Evolutionary conservation across 1,140 invertebrate species (phyloP).

Genomic region (Ostrea denselamellosa): DNA sequence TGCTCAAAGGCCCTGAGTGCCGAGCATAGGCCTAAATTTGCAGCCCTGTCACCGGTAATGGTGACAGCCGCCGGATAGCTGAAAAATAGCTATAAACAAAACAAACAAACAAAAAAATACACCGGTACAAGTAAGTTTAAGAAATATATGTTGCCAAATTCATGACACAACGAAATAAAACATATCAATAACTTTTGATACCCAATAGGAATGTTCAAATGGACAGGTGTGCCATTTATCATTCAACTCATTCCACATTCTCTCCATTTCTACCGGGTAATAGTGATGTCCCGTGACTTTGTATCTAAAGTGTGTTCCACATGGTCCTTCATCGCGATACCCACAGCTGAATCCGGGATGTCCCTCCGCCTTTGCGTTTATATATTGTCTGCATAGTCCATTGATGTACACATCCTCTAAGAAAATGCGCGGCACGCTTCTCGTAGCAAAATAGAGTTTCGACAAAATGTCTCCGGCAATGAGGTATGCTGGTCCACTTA

Average conservation of each 20-base stretch:
- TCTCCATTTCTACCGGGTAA: neutral
- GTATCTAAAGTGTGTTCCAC: neutral
- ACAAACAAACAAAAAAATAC: too few species aligned
- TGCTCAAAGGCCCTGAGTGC: too few species aligned
- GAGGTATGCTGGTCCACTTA: neutral
- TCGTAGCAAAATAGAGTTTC: slow-evolving; percentile 6
- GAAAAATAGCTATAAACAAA: too few species aligned
- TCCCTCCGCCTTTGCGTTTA: neutral
- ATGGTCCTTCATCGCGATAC: neutral
- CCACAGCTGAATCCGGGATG: neutral
- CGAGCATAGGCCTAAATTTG: too few species aligned
- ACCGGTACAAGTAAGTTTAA: too few species aligned
- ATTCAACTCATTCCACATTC: slow-evolving; percentile 22
- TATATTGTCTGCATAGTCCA: slow-evolving; percentile 3
- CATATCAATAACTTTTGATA: neutral
- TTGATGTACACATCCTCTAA: slow-evolving; percentile 13
- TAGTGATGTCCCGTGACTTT: slow-evolving; percentile 21
- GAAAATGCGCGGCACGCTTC: neutral
- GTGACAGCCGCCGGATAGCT: too few species aligned
- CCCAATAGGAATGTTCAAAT: neutral
- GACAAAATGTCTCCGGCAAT: slow-evolving; percentile 4
- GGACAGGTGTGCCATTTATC: neutral
- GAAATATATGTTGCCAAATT: neutral
- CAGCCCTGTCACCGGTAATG: too few species aligned
- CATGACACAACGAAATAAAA: neutral